phyloP scores from a whole-genome alignment of 1,140 invertebrate species.

The Drosophila mayri region DNA sequence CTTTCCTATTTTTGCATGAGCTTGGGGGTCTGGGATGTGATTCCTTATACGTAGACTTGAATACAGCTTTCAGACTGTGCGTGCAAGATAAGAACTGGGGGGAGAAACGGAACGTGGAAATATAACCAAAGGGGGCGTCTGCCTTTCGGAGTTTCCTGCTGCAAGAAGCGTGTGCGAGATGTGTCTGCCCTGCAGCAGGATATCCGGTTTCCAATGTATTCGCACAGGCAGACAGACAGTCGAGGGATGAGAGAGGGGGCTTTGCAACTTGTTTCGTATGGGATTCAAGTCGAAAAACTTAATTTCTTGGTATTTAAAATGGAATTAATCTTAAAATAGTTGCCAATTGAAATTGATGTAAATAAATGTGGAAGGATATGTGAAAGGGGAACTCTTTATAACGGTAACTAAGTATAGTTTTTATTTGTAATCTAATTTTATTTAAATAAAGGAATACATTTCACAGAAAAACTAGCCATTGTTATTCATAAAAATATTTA shows the following conservation, averaged over 20 bases:
- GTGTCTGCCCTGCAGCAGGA: constrained; percentile 74
- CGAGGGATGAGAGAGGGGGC: background rate
- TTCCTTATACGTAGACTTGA: constrained; percentile 19
- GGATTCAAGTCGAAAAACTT: background rate
- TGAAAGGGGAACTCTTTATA: background rate
- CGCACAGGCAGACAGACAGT: constrained; percentile 65
- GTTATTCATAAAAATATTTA: background rate
- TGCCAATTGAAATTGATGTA: constrained; percentile 3
- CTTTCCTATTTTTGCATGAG: constrained; percentile 65
- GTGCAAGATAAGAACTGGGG: constrained; percentile 62
- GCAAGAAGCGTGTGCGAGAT: constrained; percentile 38
- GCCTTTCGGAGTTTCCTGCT: constrained; percentile 36
- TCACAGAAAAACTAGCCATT: rapidly evolving
- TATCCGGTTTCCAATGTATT: constrained; percentile 72
- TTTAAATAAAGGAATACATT: background rate
- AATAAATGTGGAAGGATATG: background rate
- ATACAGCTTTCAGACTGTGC: constrained; percentile 55
- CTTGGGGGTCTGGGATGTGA: constrained; percentile 15
- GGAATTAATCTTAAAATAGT: constrained; percentile 4
- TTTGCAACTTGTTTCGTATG: constrained; percentile 13
- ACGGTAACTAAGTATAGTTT: background rate
- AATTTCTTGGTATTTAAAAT: constrained; percentile 3
- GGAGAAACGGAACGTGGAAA: constrained; percentile 16
- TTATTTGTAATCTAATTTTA: too few species aligned
- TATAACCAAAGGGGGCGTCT: constrained; percentile 13